A percentile compares a stretch with the other conserved stretches of the same genome.
These are phyloP conservation scores for Axea sp. DNA, from an alignment of 2,888 invertebrate genomes.

Conservation along the genomic window DNA sequence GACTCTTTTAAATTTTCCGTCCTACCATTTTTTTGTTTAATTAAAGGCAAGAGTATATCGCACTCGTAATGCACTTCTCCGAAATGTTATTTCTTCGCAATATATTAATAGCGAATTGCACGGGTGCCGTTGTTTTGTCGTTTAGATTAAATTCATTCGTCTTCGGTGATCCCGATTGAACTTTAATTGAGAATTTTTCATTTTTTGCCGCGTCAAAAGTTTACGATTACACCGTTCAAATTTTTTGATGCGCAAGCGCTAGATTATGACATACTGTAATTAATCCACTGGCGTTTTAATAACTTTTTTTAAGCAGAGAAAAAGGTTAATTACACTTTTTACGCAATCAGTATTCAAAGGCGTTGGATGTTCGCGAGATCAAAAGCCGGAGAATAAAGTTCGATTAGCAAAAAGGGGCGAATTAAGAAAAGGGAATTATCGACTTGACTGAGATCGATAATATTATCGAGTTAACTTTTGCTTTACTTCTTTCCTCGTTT, in stretches of 20 bases:
- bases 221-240: neutral
- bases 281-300: constrained; percentile 37
- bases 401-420: constrained; percentile 37
- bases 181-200: too few relatives aligned
- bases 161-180: too few relatives aligned
- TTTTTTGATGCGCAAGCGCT: neutral
- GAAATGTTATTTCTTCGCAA: too few relatives aligned
- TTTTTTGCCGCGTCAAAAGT: too few relatives aligned
- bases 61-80: too few relatives aligned
- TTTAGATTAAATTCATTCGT: too few relatives aligned
- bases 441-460: constrained; percentile 27
- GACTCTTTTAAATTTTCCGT: neutral
- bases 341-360: constrained; percentile 44
- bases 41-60: too few relatives aligned
- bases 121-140: too few relatives aligned
- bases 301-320: constrained; percentile 20
- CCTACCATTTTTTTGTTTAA: too few relatives aligned
- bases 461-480: constrained; percentile 32
- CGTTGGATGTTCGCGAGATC: constrained; percentile 33
- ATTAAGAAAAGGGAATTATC: constrained; percentile 23
- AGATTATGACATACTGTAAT: constrained; percentile 24
- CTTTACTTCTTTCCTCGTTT: neutral
- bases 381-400: constrained; percentile 25
- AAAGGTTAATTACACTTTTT: constrained; percentile 45
- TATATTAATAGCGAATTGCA: too few relatives aligned